Percentiles rank a stretch among this genome's conserved stretches.
Evolutionary conservation across 2,888 invertebrate species (phyloP).

Genomic region (Silvanus unidentatus): DNA sequence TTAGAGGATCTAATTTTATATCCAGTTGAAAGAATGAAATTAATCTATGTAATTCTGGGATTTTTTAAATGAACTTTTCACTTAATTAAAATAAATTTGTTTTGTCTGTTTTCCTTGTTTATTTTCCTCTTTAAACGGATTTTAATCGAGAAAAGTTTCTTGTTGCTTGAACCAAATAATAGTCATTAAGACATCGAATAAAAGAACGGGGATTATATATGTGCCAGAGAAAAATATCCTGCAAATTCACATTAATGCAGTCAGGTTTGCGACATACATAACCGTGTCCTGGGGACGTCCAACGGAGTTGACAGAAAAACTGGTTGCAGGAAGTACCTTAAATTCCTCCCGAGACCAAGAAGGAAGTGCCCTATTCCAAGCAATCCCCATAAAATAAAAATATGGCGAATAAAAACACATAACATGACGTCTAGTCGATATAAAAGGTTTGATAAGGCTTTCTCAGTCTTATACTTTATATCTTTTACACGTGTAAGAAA

Average conservation of each 20-base stretch:
- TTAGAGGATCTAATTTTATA: no score
- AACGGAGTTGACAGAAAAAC: constrained; percentile 15
- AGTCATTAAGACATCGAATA: no score
- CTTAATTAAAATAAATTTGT: no score
- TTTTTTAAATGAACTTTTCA: no score
- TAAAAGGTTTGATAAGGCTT: constrained; percentile 32
- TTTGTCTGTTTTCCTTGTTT: no score
- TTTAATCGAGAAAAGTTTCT: no score
- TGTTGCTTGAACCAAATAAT: no score
- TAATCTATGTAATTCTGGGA: no score
- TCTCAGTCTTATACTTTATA: constrained; percentile 28
- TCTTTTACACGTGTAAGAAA: constrained; percentile 28
- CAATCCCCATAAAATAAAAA: constrained; percentile 32
- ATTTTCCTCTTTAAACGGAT: no score
- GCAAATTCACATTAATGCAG: constrained; percentile 19
- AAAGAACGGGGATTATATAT: no score
- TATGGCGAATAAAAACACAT: constrained; percentile 35
- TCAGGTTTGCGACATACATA: constrained; percentile 13
- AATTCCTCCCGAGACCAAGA: constrained; percentile 25
- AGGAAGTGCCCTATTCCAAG: constrained; percentile 30
- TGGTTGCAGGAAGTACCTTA: constrained; percentile 23
- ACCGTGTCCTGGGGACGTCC: constrained; percentile 19
- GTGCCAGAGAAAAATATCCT: no score
- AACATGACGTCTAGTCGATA: constrained; percentile 32
- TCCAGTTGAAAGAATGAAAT: no score